Evolutionary conservation across 2,113 vertebrate species (phyloP), one percentile per base, ranked within the genome.

Genomic region (Empidonax alnorum): DNA sequence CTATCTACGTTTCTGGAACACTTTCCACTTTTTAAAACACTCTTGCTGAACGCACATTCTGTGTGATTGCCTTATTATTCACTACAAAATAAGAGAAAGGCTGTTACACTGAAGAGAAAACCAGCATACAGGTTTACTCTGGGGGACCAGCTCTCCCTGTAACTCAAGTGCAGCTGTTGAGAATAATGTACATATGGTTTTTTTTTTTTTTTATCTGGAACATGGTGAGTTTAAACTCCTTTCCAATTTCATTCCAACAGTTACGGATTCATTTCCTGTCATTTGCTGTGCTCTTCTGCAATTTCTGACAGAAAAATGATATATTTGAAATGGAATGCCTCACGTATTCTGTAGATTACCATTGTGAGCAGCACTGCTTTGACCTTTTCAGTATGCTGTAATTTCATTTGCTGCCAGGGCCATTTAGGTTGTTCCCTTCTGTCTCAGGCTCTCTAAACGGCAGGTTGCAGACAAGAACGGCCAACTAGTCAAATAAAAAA

Each of bases 341-440:
- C 81, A 58, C 73, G 72, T 71, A 56, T 81, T 95, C 81, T 81
- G 58, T 55, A 90, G 77, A 83, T 90, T 74, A 93, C 46, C 56
- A 47, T 25, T 56, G 53, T 79, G 88, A 92, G 82, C 68, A 56
- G 71, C 9, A 1, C 50, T 50, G 46, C 75, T 78, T 53, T 96
- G 93, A 94, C 89, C 94, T 96, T 97, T 96, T 73, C 88, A 84
- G 49, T 68, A 88, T 65, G 78, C 46, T 92, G 63, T 72, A 85
- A 94, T 97, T 96, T 94, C 72, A 93, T 97, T 97, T 95, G 53
- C 84, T 94, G 78, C 47, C 79, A 75, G 39, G 37, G 47, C n/a
- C 89, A 61, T 90, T 91, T 91, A 87, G 37, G n/a, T 71, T 77
- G 5, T 41, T 73, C 62, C 69, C 9, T 89, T 89, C 53, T 66